phyloP scores from a whole-genome alignment of 2,797 vertebrate species.

The Rhodeus uyekii region DNA sequence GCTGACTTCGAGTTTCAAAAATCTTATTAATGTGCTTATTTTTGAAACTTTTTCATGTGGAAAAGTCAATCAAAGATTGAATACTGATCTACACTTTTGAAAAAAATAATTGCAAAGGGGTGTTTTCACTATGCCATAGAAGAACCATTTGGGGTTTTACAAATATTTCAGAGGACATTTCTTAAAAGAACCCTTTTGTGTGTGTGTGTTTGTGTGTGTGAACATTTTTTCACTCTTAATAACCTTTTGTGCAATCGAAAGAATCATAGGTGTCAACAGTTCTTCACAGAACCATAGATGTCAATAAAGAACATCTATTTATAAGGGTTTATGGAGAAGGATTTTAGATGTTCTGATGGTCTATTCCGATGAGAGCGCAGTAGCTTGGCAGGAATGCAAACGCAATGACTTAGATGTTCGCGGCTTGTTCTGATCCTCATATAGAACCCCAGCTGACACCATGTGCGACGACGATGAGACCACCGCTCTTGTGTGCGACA shows the following conservation, averaged over 20 bases:
- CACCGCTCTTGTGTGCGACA: constrained; percentile 87
- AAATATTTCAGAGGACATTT: too few relatives aligned
- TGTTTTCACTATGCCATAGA: not conserved
- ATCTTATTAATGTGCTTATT: not conserved
- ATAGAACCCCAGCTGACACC: constrained; percentile 56
- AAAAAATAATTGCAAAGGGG: not conserved
- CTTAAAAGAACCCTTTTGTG: too few relatives aligned
- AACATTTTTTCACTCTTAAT: not conserved
- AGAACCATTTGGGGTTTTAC: not conserved
- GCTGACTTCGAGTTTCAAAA: not conserved
- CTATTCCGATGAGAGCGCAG: not conserved
- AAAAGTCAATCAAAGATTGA: not conserved
- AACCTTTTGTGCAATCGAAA: not conserved
- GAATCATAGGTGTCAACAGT: not conserved
- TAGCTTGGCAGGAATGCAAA: not conserved
- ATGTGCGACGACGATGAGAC: constrained; percentile 92
- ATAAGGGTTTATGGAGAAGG: not conserved
- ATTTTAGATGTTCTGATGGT: not conserved
- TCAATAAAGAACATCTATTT: not conserved
- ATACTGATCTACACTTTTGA: not conserved
- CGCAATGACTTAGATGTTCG: not conserved
- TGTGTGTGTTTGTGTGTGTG: too few relatives aligned
- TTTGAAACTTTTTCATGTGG: not conserved
- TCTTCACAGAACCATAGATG: not conserved
- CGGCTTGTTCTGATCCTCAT: constrained; percentile 17